These are phyloP conservation scores for Mungos mungo DNA, from an alignment of 2,113 vertebrate species.

Conservation along the genomic window DNA sequence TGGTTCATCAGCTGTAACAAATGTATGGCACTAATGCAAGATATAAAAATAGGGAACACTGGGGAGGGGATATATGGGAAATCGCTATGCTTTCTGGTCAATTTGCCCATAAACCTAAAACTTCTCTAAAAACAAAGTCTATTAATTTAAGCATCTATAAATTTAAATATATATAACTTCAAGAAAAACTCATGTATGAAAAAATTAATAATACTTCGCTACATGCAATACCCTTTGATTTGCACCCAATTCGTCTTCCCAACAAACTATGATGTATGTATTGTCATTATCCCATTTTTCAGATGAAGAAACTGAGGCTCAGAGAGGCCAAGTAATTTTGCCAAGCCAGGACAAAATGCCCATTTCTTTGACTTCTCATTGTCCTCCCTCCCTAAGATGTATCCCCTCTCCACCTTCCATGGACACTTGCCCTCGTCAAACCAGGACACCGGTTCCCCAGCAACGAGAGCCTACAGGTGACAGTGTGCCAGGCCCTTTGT, in stretches of 20 bases:
- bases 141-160: neutral
- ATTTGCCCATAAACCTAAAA: neutral
- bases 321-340: neutral
- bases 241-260: neutral
- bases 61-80: neutral
- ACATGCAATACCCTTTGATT: neutral
- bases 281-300: neutral
- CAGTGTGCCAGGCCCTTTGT: too few species aligned
- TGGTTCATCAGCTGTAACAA: neutral
- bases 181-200: neutral
- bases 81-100: neutral
- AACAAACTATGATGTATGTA: neutral
- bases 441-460: neutral
- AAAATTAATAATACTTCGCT: neutral
- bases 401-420: neutral
- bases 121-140: neutral
- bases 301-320: neutral
- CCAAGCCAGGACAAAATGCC: neutral
- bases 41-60: neutral
- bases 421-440: accelerated
- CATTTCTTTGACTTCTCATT: neutral
- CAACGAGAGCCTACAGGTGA: neutral
- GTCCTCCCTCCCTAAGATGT: neutral
- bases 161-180: neutral
- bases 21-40: neutral